Evolutionary conservation across 2,888 invertebrate species (phyloP).

Genomic region (Strigamia crassipes): DNA sequence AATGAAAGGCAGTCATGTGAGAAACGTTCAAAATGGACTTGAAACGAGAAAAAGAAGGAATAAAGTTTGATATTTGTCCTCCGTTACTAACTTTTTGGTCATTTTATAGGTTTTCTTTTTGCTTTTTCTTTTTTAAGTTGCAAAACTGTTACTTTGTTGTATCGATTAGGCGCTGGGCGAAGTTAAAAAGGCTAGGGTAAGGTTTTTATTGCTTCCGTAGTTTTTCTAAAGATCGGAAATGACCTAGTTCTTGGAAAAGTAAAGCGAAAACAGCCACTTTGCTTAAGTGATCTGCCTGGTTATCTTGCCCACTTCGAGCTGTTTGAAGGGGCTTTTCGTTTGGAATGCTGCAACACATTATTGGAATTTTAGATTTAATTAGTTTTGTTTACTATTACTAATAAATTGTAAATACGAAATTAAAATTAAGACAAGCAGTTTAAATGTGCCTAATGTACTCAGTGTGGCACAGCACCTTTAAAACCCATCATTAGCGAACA

Average conservation of each 20-base stretch:
- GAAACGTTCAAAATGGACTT: conserved; percentile 7
- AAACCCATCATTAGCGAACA: no score
- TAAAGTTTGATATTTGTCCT: neutral
- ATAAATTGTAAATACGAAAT: neutral
- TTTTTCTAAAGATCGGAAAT: neutral
- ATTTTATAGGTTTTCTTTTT: neutral
- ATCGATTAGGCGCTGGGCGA: neutral
- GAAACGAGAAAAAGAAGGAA: neutral
- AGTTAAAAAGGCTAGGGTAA: neutral
- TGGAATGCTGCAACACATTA: neutral
- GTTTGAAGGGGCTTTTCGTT: neutral
- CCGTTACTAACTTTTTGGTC: neutral
- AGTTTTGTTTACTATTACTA: neutral
- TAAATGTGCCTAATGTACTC: no score
- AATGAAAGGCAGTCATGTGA: neutral
- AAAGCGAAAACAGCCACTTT: neutral
- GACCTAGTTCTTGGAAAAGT: neutral
- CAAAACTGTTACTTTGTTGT: neutral
- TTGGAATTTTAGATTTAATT: neutral
- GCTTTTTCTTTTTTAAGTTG: neutral
- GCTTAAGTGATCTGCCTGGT: neutral
- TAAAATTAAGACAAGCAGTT: no score
- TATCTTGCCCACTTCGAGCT: neutral
- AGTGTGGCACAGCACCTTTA: no score
- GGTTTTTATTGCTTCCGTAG: neutral